A percentile compares a stretch with the other conserved stretches of the same genome.
phyloP scores from a whole-genome alignment of 2,888 invertebrate species.

The Rotaria socialis region DNA sequence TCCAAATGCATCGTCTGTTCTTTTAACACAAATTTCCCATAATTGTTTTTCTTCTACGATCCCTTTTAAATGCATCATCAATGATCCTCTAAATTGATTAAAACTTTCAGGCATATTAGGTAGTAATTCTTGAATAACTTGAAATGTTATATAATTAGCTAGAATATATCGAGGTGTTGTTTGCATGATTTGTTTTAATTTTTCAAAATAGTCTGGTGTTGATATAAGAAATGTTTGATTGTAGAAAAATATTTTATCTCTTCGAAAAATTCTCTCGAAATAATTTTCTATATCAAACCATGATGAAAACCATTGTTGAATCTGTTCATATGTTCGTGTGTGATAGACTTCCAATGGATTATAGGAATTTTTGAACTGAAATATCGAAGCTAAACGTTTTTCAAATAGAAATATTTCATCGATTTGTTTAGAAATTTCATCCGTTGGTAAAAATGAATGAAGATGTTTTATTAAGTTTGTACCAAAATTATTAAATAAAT shows the following conservation, averaged over 20 bases:
- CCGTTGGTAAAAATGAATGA: background rate
- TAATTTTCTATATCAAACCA: background rate
- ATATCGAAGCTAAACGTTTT: background rate
- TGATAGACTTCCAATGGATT: background rate
- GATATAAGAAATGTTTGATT: conserved; percentile 49
- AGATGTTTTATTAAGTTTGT: background rate
- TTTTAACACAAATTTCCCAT: conserved; percentile 51
- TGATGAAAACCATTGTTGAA: background rate
- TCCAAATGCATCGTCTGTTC: conserved; percentile 49
- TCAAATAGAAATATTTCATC: conserved; percentile 11
- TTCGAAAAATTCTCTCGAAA: background rate
- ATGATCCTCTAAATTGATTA: conserved; percentile 48
- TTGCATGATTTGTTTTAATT: conserved; percentile 49
- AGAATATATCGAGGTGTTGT: conserved; percentile 49
- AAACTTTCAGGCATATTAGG: conserved; percentile 50
- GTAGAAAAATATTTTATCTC: background rate
- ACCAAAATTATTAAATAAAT: background rate
- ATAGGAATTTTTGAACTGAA: background rate
- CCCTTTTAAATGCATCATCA: conserved; percentile 50
- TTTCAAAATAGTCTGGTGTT: conserved; percentile 51
- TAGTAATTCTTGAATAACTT: conserved; percentile 48
- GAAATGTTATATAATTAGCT: conserved; percentile 52
- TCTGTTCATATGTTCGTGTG: background rate
- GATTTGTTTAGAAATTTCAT: background rate
- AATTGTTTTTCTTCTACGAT: conserved; percentile 48